These are phyloP conservation scores for Pemphredon lugubris DNA, from an alignment of 2,888 invertebrate genomes.

Conservation along the genomic window DNA sequence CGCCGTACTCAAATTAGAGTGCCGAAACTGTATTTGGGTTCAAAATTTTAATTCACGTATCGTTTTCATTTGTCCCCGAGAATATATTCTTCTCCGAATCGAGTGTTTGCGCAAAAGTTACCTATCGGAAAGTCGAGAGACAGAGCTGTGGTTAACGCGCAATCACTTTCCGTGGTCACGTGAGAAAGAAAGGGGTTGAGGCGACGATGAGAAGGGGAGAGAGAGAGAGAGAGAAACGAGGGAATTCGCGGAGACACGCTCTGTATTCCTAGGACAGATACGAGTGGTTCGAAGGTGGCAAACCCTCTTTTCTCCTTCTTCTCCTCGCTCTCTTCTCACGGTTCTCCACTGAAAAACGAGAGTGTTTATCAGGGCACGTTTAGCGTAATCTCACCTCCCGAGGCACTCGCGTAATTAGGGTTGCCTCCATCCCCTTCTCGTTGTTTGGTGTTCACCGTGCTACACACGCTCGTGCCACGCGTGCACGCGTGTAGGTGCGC, in stretches of 20 bases:
- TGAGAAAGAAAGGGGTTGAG: conserved; percentile 7
- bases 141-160: conserved; percentile 51
- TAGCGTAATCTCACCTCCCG: conserved; percentile 74
- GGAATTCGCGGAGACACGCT: conserved; percentile 9
- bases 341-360: conserved; percentile 68
- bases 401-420: conserved; percentile 75
- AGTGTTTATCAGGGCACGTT: conserved; percentile 76
- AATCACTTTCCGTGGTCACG: conserved; percentile 55
- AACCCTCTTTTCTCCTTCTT: conserved; percentile 8
- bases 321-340: conserved; percentile 32
- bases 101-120: neutral
- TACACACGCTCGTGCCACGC: conserved; percentile 12
- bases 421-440: conserved; percentile 27
- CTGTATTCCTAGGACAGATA: conserved; percentile 26
- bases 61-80: neutral
- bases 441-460: neutral
- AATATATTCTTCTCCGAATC: neutral
- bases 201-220: neutral
- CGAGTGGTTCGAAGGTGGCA: conserved; percentile 22
- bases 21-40: no score
- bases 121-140: neutral
- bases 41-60: no score
- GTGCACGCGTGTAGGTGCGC: conserved; percentile 11
- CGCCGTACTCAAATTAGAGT: no score
- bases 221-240: conserved; percentile 10